phyloP scores from a whole-genome alignment of 1,140 invertebrate genomes.

The Penaeus vannamei region DNA sequence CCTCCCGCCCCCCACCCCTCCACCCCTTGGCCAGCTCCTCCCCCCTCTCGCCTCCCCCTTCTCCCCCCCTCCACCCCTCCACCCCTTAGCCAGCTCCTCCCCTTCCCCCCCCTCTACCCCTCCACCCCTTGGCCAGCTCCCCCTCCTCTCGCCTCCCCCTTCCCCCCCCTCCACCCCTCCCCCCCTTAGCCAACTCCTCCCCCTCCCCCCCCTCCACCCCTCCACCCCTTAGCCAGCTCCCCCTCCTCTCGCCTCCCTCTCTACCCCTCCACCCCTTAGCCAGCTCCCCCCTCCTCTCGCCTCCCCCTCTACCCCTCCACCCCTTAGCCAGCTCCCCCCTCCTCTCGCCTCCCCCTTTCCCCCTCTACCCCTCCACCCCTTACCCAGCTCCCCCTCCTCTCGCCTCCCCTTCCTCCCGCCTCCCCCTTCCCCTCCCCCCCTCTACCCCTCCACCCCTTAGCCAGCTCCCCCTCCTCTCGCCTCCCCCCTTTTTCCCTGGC shows the following conservation, averaged over 20 bases:
- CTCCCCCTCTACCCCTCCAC: too few species aligned
- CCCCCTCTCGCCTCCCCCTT: not conserved
- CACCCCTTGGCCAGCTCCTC: not conserved
- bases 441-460: not conserved
- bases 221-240: too few species aligned
- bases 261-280: too few species aligned
- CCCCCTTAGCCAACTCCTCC: not conserved
- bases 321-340: too few species aligned
- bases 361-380: not conserved
- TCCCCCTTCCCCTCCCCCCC: not conserved
- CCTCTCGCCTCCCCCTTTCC: not conserved
- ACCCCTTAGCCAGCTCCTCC: not conserved
- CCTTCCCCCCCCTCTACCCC: too few species aligned
- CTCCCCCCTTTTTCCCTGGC: too few species aligned
- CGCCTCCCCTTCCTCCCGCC: not conserved
- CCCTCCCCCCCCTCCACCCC: not conserved
- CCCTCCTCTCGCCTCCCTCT: too few species aligned
- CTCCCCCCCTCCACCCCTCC: not conserved
- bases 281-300: too few species aligned
- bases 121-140: not conserved
- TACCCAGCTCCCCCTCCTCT: not conserved
- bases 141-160: not conserved
- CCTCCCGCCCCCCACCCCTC: not conserved
- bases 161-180: too few species aligned
- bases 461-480: not conserved